These are phyloP conservation scores for Coboldia fuscipes DNA, from an alignment of 1,140 invertebrate species.

Conservation along the genomic window DNA sequence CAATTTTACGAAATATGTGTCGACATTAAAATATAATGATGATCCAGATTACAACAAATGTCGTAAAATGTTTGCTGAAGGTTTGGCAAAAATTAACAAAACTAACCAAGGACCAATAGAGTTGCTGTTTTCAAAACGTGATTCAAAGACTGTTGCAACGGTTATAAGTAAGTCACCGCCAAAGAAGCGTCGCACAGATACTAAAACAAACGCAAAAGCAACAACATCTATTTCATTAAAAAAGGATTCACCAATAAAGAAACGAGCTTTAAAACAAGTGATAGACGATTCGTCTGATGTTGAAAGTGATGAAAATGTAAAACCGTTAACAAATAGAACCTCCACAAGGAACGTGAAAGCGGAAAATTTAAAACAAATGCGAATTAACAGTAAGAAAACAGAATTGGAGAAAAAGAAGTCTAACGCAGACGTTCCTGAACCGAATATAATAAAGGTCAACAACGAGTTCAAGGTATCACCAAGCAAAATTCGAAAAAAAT, in stretches of 20 bases:
- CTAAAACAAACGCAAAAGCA: background rate
- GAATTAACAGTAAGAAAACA: background rate
- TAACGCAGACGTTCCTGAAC: background rate
- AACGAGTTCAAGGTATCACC: background rate
- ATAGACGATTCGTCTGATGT: background rate
- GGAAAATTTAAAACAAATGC: too few relatives aligned
- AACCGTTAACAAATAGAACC: background rate
- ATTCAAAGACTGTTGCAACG: background rate
- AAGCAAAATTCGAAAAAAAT: conserved; percentile 11
- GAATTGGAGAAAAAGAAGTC: background rate
- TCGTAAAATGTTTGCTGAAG: conserved; percentile 34
- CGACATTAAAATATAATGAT: conserved; percentile 43
- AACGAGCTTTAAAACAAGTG: background rate
- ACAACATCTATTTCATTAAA: background rate
- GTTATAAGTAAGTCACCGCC: background rate
- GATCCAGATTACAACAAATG: conserved; percentile 53
- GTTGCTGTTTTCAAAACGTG: background rate
- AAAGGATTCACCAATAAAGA: background rate
- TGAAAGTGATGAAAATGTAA: background rate
- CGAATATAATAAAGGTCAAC: background rate
- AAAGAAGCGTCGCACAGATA: background rate
- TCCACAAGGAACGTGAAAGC: background rate
- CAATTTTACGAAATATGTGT: conserved; percentile 48
- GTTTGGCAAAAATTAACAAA: conserved; percentile 24
- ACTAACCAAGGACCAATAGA: conserved; percentile 9